These are phyloP conservation scores for Ranitomeya imitator DNA, from an alignment of 2,113 vertebrate genomes.

Conservation along the genomic window DNA sequence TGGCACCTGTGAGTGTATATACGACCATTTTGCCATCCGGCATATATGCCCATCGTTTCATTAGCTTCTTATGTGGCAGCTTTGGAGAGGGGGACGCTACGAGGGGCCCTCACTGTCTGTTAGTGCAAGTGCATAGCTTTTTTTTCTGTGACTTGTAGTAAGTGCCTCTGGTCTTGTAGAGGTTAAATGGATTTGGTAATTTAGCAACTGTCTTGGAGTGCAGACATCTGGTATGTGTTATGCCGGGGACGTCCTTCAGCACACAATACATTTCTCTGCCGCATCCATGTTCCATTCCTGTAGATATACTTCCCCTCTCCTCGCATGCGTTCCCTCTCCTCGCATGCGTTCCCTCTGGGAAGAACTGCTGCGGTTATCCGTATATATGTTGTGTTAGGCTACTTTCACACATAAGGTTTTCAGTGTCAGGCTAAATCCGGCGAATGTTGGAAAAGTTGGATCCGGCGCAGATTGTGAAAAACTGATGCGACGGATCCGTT, in stretches of 20 bases:
- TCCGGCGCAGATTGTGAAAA: no score
- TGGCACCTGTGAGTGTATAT: no score
- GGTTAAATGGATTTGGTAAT: conserved; percentile 18
- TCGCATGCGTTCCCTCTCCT: background rate
- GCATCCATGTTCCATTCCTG: background rate
- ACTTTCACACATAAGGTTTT: no score
- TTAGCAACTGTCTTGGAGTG: background rate
- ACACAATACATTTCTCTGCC: background rate
- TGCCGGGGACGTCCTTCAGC: background rate
- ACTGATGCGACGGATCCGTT: no score
- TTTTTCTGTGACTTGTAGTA: background rate
- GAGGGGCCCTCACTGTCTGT: background rate
- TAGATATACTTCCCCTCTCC: background rate
- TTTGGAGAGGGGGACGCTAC: background rate
- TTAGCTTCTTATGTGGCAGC: no score
- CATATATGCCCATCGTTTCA: no score
- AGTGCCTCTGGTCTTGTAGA: background rate
- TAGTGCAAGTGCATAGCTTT: background rate
- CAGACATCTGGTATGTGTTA: conserved; percentile 36
- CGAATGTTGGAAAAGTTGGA: no score
- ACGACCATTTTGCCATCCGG: no score
- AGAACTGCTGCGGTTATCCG: background rate
- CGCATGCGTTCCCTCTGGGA: background rate
- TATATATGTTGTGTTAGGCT: background rate
- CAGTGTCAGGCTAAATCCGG: no score